Conservation (phyloP, 2,888 invertebrate species). For the Thysanoteuthis rhombus region DNA sequence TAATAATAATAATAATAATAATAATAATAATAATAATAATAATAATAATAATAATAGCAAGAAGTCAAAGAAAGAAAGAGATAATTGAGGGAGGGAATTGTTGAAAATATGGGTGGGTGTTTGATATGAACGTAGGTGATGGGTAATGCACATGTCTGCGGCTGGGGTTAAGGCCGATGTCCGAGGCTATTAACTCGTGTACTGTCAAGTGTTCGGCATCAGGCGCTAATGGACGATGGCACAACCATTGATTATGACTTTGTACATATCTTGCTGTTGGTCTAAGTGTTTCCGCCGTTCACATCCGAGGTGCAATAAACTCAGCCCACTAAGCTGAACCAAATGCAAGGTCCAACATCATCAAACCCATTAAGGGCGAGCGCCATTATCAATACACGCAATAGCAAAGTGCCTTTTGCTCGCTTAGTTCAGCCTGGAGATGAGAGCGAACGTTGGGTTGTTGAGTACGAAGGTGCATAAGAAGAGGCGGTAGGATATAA, state of each 20-base stretch:
- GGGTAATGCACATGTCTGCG: not conserved
- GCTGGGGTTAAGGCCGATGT: not conserved
- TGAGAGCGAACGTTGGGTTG: slow-evolving; percentile 23
- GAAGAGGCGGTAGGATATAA: too few species aligned
- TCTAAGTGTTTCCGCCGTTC: not conserved
- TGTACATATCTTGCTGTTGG: not conserved
- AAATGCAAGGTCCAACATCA: not conserved
- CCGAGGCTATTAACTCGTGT: not conserved
- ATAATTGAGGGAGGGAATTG: not conserved
- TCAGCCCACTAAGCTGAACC: not conserved
- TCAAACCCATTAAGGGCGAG: not conserved
- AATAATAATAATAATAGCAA: not conserved
- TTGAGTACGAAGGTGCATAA: slow-evolving; percentile 13
- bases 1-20: not conserved
- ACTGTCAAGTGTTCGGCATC: not conserved
- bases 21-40: not conserved
- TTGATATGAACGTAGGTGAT: not conserved
- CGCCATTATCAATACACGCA: not conserved
- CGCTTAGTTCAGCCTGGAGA: not conserved
- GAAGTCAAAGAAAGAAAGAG: not conserved
- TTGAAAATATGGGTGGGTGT: not conserved
- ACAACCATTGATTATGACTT: not conserved
- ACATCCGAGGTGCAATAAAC: not conserved
- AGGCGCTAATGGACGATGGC: not conserved
- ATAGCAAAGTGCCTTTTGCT: slow-evolving; percentile 12